Conservation (phyloP, 2,888 invertebrate species). For the Sturmia bella region DNA sequence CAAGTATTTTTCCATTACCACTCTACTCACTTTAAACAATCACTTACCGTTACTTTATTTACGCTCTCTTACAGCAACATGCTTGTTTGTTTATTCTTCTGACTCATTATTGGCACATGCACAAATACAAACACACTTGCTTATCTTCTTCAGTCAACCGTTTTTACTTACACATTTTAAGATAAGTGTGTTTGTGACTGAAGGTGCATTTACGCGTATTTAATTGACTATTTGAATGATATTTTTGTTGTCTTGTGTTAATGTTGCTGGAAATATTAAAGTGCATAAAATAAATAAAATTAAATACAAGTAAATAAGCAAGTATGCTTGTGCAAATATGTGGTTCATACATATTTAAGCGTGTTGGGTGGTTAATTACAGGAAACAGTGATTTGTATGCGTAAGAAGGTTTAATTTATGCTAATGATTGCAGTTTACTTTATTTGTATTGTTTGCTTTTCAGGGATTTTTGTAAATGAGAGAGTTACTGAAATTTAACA, state of each 20-base stretch:
- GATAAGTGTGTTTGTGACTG: background rate
- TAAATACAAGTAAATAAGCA: background rate
- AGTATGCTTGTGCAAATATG: background rate
- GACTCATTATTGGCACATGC: constrained; percentile 35
- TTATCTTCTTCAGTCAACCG: constrained; percentile 2
- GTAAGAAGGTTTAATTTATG: background rate
- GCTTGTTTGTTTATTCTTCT: background rate
- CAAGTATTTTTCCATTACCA: background rate
- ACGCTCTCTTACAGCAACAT: constrained; percentile 27
- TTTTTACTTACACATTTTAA: constrained; percentile 2
- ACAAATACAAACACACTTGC: background rate
- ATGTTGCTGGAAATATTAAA: constrained; percentile 14
- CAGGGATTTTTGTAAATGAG: background rate
- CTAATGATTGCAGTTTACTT: background rate
- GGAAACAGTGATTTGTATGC: background rate
- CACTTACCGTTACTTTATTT: constrained; percentile 34
- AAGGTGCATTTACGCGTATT: constrained; percentile 55
- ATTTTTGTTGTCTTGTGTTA: constrained; percentile 29
- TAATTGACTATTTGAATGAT: constrained; percentile 64
- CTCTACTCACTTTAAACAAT: background rate
- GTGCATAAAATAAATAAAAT: constrained; percentile 2
- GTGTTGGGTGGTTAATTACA: constrained; percentile 17
- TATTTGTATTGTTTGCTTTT: background rate
- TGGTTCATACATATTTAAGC: background rate
- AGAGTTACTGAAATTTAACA: no score